Percentiles rank a stretch among this genome's conserved stretches.
Evolutionary conservation across 2,797 vertebrate species (phyloP).

Genomic region (Gobio occitaniae): DNA sequence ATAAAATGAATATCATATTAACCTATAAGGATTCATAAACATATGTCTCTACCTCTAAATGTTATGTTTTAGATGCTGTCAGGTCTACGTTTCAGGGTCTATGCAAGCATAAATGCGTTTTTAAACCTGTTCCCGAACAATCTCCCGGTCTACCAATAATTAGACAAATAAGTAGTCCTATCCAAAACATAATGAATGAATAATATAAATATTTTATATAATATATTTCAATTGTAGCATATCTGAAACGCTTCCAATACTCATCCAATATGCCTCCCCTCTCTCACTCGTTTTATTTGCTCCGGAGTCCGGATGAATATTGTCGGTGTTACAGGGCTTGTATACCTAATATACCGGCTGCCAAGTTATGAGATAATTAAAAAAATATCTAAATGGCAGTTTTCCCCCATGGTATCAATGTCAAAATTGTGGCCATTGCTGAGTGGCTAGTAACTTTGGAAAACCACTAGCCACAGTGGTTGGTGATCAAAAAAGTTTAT

Average conservation of each 20-base stretch:
- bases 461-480: neutral
- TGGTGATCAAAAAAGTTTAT: neutral
- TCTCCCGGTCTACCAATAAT: neutral
- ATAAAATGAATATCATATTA: neutral
- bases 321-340: too few relatives aligned
- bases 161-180: neutral
- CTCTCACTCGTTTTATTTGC: too few relatives aligned
- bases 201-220: too few relatives aligned
- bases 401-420: neutral
- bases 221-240: too few relatives aligned
- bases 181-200: neutral
- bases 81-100: neutral
- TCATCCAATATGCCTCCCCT: too few relatives aligned
- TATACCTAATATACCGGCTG: neutral
- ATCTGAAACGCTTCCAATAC: too few relatives aligned
- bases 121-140: neutral
- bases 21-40: neutral
- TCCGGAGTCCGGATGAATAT: too few relatives aligned
- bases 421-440: neutral
- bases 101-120: neutral
- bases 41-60: neutral
- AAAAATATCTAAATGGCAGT: neutral
- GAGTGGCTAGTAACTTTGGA: neutral
- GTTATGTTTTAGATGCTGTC: neutral
- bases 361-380: neutral